Evolutionary conservation across 1,140 invertebrate species (phyloP).

Genomic region (Neodiprion pinetum): DNA sequence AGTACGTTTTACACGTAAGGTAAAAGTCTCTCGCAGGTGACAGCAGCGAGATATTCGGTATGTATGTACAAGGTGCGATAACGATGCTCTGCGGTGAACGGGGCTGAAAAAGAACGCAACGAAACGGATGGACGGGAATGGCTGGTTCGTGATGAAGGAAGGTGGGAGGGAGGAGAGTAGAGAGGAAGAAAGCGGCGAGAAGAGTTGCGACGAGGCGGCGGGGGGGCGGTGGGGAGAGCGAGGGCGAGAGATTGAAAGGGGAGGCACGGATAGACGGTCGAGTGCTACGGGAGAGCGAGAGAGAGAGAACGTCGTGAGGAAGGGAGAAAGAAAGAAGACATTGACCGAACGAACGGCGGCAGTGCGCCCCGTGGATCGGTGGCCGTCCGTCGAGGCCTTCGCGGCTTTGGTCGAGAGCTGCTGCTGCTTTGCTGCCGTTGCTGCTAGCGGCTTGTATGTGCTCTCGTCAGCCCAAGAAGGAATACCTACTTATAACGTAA

Average conservation of each 20-base stretch:
- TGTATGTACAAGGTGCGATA: constrained; percentile 3
- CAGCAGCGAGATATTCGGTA: neutral
- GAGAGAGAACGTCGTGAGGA: constrained; percentile 28
- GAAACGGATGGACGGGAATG: constrained; percentile 6
- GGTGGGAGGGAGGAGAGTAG: constrained; percentile 9
- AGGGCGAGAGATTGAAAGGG: constrained; percentile 18
- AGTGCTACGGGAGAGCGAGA: neutral
- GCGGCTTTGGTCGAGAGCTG: constrained; percentile 28
- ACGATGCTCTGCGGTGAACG: constrained; percentile 29
- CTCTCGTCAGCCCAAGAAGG: neutral
- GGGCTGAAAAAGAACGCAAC: constrained; percentile 32
- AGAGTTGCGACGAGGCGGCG: constrained; percentile 38
- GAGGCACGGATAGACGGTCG: constrained; percentile 16
- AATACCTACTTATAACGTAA: neutral
- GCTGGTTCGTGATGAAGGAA: neutral
- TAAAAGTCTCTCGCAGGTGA: neutral
- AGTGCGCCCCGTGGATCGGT: constrained; percentile 33
- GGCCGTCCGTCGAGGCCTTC: constrained; percentile 41
- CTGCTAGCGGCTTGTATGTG: neutral
- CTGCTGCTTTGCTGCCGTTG: constrained; percentile 17
- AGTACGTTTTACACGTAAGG: too few relatives aligned
- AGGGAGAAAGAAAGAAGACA: constrained; percentile 54
- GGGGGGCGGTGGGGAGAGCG: constrained; percentile 19
- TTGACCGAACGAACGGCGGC: constrained; percentile 59
- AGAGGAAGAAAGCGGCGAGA: constrained; percentile 20